Evolutionary conservation across 2,113 vertebrate species (phyloP).

Genomic region (Bombycilla garrulus): DNA sequence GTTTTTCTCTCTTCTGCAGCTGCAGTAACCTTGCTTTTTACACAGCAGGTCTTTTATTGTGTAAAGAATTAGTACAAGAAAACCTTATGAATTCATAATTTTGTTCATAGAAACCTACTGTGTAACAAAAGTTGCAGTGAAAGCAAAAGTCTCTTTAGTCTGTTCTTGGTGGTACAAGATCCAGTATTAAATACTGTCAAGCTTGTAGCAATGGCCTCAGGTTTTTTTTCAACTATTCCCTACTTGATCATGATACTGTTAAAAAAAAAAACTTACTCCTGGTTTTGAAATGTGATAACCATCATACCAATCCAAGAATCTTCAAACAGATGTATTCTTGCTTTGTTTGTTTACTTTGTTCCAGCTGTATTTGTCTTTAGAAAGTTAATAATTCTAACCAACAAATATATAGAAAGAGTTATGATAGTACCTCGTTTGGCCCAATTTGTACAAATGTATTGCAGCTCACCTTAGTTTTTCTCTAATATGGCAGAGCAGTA

Average conservation of each 20-base stretch:
- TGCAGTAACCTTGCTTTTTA: neutral
- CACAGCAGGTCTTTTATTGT: neutral
- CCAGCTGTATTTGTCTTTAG: neutral
- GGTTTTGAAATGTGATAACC: neutral
- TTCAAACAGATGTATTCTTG: neutral
- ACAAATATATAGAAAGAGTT: neutral
- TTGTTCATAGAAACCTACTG: neutral
- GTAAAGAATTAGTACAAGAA: neutral
- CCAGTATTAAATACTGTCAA: neutral
- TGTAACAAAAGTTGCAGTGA: neutral
- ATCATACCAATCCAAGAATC: neutral
- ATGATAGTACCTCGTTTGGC: neutral
- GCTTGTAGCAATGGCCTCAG: neutral
- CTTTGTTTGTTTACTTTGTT: neutral
- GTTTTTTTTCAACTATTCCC: neutral
- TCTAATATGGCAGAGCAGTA: neutral
- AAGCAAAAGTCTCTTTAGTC: neutral
- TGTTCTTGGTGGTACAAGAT: neutral
- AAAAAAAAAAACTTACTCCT: neutral
- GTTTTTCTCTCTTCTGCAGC: neutral
- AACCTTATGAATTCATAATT: neutral
- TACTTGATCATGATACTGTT: neutral
- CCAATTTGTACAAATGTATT: neutral
- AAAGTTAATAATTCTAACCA: neutral
- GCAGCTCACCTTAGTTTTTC: neutral